A percentile compares a stretch with the other conserved stretches of the same genome.
phyloP scores from a whole-genome alignment of 2,113 vertebrate species.

The chimpanzee (Pan troglodytes) region NHGRI_mPanTro3-v2.1_pri NC_086015.1:120934501-120935000 shows the following conservation, averaged over 20 bases:
- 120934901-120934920: conserved; percentile 46
- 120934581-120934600: conserved; percentile 66
- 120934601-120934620: conserved; percentile 51
- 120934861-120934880: neutral
- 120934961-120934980: neutral
- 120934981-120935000: conserved; percentile 1
- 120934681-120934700: neutral
- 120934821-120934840: neutral
- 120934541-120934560: conserved; percentile 60
- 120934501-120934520: neutral
- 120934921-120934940: neutral
- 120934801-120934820: neutral
- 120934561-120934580: conserved; percentile 67
- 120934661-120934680: neutral
- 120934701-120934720: neutral
- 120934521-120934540: conserved; percentile 52
- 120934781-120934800: neutral
- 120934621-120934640: conserved; percentile 47
- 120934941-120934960: neutral
- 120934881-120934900: neutral
- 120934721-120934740: neutral
- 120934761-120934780: neutral
- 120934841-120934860: neutral
- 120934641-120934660: neutral
- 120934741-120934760: neutral